A percentile compares a stretch with the other conserved stretches of the same genome.
Evolutionary conservation across 2,113 vertebrate genomes (phyloP).

Genomic region (Alligator sinensis): DNA sequence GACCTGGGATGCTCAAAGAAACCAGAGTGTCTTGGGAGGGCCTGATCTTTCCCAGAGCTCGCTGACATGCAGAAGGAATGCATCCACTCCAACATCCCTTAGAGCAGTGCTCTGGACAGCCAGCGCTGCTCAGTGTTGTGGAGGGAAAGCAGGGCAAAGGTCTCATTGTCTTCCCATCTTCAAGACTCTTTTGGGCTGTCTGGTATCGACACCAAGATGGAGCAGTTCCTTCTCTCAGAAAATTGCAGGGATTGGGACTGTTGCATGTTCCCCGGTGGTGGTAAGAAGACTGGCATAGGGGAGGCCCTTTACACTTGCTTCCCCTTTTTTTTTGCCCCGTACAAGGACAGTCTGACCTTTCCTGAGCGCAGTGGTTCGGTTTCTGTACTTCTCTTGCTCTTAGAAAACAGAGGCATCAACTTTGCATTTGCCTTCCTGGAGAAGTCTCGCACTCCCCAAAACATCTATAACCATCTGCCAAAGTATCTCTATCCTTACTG

Average conservation of each 20-base stretch:
- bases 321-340: neutral
- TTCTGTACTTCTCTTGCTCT: neutral
- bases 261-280: neutral
- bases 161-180: neutral
- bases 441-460: neutral
- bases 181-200: neutral
- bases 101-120: neutral
- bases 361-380: neutral
- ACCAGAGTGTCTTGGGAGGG: neutral
- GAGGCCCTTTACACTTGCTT: neutral
- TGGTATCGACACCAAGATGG: fast-evolving
- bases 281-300: neutral
- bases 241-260: neutral
- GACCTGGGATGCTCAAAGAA: neutral
- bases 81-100: neutral
- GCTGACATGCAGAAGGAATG: neutral
- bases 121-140: neutral
- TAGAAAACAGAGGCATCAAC: neutral
- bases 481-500: neutral
- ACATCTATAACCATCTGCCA: neutral
- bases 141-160: neutral
- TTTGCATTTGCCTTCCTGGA: neutral
- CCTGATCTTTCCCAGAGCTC: neutral
- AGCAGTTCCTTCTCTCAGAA: neutral
- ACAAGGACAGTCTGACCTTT: neutral